Conservation (phyloP, 2,797 vertebrate species). For the Melanotaenia maccullochi region DNA sequence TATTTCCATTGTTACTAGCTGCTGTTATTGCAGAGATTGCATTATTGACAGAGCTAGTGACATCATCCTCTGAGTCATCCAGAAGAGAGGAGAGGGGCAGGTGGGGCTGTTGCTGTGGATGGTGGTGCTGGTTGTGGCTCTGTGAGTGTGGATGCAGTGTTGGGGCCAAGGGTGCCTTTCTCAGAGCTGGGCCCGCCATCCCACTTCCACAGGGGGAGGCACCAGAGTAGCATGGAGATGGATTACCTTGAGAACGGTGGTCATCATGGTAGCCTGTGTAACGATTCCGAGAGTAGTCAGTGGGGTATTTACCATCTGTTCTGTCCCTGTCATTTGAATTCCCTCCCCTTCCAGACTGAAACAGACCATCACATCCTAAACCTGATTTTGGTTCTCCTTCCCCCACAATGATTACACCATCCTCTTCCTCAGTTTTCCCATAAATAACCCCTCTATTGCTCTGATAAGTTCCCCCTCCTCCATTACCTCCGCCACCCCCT, state of each 20-base stretch:
- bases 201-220: conserved; percentile 86
- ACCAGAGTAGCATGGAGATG: conserved; percentile 86
- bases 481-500: conserved; percentile 82
- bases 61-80: conserved; percentile 88
- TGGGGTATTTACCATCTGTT: conserved; percentile 83
- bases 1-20: conserved; percentile 80
- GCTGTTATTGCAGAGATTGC: conserved; percentile 87
- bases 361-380: conserved; percentile 84
- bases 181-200: conserved; percentile 85
- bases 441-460: conserved; percentile 82
- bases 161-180: conserved; percentile 87
- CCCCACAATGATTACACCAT: conserved; percentile 84
- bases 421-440: conserved; percentile 84
- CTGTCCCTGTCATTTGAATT: conserved; percentile 84
- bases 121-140: conserved; percentile 85
- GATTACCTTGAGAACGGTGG: conserved; percentile 87
- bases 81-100: conserved; percentile 87
- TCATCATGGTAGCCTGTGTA: conserved; percentile 88
- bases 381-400: conserved; percentile 82
- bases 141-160: conserved; percentile 88
- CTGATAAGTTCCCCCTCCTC: conserved; percentile 82
- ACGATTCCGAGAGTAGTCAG: conserved; percentile 88
- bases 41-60: conserved; percentile 87
- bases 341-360: conserved; percentile 83
- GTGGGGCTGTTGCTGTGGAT: conserved; percentile 84